These are phyloP conservation scores for Pherbina coryleti DNA, from an alignment of 2,888 invertebrate species.

Conservation along the genomic window DNA sequence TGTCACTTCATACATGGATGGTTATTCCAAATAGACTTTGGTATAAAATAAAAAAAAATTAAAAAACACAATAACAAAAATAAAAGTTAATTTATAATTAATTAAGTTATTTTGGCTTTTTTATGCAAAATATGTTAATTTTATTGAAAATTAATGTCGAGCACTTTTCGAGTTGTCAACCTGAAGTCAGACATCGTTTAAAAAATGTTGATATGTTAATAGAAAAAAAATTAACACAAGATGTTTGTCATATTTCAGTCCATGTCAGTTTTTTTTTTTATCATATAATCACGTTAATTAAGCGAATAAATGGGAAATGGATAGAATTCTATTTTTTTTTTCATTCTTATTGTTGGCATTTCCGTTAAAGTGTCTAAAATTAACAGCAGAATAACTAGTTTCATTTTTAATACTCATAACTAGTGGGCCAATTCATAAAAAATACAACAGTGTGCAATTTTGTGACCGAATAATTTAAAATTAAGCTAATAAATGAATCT, in stretches of 20 bases:
- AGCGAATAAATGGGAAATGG: constrained; percentile 38
- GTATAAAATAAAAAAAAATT: not conserved
- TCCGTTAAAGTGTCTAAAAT: too few species aligned
- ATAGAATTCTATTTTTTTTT: not conserved
- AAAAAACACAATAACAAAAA: constrained; percentile 11
- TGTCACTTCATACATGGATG: not conserved
- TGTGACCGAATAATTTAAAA: too few species aligned
- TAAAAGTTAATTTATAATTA: constrained; percentile 20
- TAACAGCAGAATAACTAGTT: too few species aligned
- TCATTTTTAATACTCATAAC: too few species aligned
- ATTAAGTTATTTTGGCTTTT: constrained; percentile 34
- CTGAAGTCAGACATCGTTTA: constrained; percentile 65
- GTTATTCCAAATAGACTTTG: not conserved
- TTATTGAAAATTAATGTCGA: constrained; percentile 39
- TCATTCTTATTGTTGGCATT: too few species aligned
- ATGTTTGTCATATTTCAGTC: too few species aligned
- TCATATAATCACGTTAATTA: too few species aligned
- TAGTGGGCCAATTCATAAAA: too few species aligned
- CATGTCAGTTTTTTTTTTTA: too few species aligned
- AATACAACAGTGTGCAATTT: too few species aligned
- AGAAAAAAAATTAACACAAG: constrained; percentile 8
- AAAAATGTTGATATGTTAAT: constrained; percentile 66
- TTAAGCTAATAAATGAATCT: too few species aligned
- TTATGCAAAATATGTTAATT: constrained; percentile 33
- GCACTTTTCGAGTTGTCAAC: constrained; percentile 56